phyloP scores from a whole-genome alignment of 2,113 vertebrate species.

The Excalfactoria chinensis region DNA sequence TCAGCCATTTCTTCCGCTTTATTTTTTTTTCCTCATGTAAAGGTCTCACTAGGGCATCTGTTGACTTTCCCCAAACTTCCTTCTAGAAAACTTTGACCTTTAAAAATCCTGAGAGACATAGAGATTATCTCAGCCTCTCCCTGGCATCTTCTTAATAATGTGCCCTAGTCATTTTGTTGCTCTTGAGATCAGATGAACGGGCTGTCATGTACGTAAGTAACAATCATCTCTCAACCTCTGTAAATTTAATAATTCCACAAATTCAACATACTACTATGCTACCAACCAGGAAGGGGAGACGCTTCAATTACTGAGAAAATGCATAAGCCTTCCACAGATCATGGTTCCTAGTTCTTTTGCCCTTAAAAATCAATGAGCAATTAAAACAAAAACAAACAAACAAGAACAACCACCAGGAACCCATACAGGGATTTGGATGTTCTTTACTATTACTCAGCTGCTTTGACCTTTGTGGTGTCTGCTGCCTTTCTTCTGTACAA shows the following conservation, averaged over 20 bases:
- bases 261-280: not conserved
- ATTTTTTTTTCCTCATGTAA: not conserved
- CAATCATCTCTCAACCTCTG: not conserved
- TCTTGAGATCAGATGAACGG: not conserved
- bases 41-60: not conserved
- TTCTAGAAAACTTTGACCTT: not conserved
- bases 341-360: not conserved
- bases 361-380: not conserved
- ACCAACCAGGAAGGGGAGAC: not conserved
- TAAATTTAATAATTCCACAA: not conserved
- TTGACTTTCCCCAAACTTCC: not conserved
- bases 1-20: not conserved
- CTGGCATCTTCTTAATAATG: not conserved
- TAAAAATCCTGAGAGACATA: not conserved
- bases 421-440: accelerated
- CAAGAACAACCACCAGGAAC: not conserved
- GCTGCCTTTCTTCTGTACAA: not conserved
- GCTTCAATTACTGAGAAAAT: not conserved
- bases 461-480: not conserved
- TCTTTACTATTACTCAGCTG: not conserved
- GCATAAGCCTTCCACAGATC: not conserved
- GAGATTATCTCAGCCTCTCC: not conserved
- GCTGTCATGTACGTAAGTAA: not conserved
- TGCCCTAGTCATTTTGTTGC: not conserved
- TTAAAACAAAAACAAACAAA: not conserved